phyloP scores from a whole-genome alignment of 2,113 vertebrate species.

The Nycticorax nycticorax region DNA sequence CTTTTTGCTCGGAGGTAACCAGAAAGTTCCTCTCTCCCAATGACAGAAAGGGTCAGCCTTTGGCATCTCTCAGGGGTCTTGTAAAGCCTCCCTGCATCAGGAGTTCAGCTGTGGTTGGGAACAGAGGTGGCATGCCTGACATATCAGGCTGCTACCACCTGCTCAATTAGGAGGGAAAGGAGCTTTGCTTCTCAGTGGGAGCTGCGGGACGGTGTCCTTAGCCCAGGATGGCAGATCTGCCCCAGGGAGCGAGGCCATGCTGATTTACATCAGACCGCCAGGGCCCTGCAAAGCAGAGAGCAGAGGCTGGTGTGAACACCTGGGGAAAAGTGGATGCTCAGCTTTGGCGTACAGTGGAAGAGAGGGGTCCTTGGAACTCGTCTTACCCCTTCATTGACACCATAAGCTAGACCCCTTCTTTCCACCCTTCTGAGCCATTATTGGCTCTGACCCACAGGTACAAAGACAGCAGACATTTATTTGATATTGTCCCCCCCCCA shows the following conservation, averaged over 20 bases:
- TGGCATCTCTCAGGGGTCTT: slow-evolving; percentile 19
- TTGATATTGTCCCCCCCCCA: background rate
- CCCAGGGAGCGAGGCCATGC: fast-evolving
- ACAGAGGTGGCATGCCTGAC: background rate
- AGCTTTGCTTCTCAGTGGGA: background rate
- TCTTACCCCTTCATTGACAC: background rate
- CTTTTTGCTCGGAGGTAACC: slow-evolving; percentile 21
- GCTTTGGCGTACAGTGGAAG: background rate
- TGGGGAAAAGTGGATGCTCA: background rate
- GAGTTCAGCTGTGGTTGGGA: background rate
- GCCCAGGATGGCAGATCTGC: background rate
- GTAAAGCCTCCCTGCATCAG: slow-evolving; percentile 22
- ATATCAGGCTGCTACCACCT: background rate
- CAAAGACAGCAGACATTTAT: fast-evolving
- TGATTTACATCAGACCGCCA: background rate
- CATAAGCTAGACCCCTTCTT: background rate
- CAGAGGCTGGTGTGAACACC: background rate
- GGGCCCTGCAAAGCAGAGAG: background rate
- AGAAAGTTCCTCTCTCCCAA: slow-evolving; percentile 1
- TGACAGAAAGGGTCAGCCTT: slow-evolving; percentile 23
- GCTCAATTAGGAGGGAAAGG: background rate
- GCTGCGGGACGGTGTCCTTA: background rate
- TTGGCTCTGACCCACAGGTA: background rate
- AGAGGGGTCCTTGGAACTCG: background rate
- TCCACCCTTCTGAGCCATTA: background rate